phyloP scores from a whole-genome alignment of 2,113 vertebrate genomes.

The Centropus bengalensis region DNA sequence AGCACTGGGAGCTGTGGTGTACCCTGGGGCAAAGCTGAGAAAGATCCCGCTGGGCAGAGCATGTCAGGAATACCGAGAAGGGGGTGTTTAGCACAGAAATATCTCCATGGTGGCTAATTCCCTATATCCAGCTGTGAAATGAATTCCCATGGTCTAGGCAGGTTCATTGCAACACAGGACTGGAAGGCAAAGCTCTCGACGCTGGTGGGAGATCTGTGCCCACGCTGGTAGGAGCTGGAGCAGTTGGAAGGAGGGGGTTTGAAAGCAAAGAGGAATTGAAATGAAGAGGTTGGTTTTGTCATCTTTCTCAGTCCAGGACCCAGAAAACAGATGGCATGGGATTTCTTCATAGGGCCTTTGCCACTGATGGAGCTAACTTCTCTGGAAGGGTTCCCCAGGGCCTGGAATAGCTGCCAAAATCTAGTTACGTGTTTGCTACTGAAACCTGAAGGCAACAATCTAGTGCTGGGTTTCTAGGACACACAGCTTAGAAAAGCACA shows the following conservation, averaged over 20 bases:
- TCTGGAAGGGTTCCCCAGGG: neutral
- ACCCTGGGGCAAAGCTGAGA: neutral
- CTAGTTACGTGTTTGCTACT: neutral
- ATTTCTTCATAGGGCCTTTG: neutral
- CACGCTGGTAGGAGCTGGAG: neutral
- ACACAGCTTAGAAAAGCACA: conserved; percentile 7
- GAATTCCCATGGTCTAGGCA: neutral
- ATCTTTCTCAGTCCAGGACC: neutral
- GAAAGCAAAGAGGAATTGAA: neutral
- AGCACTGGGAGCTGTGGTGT: neutral
- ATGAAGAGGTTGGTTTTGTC: neutral
- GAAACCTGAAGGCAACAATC: neutral
- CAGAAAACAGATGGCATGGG: neutral
- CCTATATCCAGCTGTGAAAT: neutral
- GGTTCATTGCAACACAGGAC: neutral
- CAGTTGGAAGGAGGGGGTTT: neutral
- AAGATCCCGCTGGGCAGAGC: neutral
- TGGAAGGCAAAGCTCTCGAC: neutral
- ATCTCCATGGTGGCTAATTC: neutral
- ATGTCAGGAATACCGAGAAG: neutral
- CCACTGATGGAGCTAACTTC: neutral
- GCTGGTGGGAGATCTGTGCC: neutral
- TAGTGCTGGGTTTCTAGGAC: neutral
- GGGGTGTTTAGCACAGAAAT: neutral
- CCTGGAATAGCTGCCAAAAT: conserved; percentile 11